Evolutionary conservation across 2,797 vertebrate species (phyloP).

Genomic region (Vireo griseus): DNA sequence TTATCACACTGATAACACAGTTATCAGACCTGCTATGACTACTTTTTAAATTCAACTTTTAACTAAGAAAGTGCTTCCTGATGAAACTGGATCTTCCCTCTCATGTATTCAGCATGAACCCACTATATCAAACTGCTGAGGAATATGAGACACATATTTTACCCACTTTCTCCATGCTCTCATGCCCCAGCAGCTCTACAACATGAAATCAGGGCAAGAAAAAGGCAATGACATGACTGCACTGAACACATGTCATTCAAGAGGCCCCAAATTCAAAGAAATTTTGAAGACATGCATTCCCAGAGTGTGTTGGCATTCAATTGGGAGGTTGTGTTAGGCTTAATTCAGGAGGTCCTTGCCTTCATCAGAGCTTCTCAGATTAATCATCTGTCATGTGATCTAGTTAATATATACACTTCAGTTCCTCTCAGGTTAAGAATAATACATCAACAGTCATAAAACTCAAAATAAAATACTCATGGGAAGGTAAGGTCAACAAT

Average conservation of each 20-base stretch:
- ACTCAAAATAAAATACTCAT: neutral
- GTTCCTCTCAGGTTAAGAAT: neutral
- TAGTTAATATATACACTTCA: neutral
- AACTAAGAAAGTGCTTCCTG: neutral
- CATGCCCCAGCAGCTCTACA: neutral
- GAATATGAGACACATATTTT: neutral
- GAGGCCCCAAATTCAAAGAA: neutral
- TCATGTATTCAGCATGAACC: neutral
- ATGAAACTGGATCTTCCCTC: neutral
- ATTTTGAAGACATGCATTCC: neutral
- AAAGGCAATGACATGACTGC: neutral
- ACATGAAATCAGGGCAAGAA: neutral
- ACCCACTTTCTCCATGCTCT: neutral
- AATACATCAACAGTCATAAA: neutral
- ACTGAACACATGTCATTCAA: neutral
- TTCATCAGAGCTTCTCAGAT: neutral
- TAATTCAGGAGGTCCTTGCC: neutral
- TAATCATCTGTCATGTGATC: neutral
- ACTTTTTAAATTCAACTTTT: neutral
- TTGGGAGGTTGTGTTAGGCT: neutral
- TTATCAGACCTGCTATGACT: neutral
- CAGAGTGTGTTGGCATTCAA: neutral
- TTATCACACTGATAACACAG: no score
- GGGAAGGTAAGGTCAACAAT: neutral
- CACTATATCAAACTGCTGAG: neutral